phyloP scores from a whole-genome alignment of 2,888 invertebrate species.

The Odontocolon sp. region DNA sequence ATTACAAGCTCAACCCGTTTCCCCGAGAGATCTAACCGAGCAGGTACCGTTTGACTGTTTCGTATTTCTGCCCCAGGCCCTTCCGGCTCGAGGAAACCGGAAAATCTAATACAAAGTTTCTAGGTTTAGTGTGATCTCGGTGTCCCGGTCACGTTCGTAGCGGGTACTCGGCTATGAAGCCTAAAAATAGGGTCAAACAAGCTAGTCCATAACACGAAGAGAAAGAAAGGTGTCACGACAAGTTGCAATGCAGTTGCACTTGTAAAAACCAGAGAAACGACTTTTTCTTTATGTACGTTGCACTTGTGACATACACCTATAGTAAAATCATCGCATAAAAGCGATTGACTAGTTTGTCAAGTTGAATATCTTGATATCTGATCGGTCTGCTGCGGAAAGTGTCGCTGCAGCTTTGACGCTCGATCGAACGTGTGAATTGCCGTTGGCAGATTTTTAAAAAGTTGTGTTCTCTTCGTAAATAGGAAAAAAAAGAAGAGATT shows the following conservation, averaged over 20 bases:
- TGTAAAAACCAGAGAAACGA: no score
- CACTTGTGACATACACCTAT: no score
- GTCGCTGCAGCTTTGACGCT: constrained; percentile 39
- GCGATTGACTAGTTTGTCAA: constrained; percentile 35
- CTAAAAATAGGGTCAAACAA: no score
- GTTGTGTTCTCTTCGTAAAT: constrained; percentile 22
- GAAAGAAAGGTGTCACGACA: no score
- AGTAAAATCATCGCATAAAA: no score
- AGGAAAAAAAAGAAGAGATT: constrained; percentile 34
- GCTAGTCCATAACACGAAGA: no score
- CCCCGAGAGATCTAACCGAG: background rate
- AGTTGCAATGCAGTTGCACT: no score
- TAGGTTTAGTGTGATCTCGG: background rate
- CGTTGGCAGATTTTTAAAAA: constrained; percentile 48
- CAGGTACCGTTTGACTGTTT: constrained; percentile 26
- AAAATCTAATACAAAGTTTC: background rate
- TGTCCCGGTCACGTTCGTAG: no score
- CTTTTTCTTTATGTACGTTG: no score
- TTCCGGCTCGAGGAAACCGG: constrained; percentile 19
- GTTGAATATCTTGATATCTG: constrained; percentile 43
- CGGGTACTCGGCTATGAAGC: no score
- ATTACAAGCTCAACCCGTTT: constrained; percentile 2
- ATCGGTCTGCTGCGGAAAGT: constrained; percentile 26
- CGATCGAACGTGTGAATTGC: constrained; percentile 46
- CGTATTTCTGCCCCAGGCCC: background rate